phyloP scores from a whole-genome alignment of 2,113 vertebrate genomes.

The Pygoscelis antarcticus region DNA sequence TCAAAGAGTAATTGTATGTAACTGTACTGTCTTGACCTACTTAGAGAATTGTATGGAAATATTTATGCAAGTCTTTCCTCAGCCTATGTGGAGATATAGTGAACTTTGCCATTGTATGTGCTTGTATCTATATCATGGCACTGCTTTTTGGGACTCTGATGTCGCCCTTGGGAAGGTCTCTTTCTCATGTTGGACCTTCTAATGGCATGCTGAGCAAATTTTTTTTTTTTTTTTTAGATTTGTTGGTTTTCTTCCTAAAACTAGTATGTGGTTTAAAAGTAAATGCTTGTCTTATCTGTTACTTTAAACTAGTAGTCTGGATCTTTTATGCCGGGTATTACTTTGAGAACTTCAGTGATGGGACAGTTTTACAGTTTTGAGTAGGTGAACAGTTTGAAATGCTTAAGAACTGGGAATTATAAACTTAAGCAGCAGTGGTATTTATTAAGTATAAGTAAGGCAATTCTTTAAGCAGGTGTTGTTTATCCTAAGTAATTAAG shows the following conservation, averaged over 20 bases:
- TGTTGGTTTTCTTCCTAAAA: background rate
- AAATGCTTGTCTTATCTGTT: background rate
- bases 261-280: background rate
- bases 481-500: background rate
- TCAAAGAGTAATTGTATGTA: background rate
- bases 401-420: background rate
- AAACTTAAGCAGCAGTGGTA: background rate
- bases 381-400: background rate
- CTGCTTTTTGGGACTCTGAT: background rate
- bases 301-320: background rate
- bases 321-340: background rate
- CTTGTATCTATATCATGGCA: rapidly evolving
- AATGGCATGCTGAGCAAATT: background rate
- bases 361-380: background rate
- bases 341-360: background rate
- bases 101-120: background rate
- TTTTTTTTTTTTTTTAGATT: background rate
- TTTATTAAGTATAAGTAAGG: background rate
- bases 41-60: background rate
- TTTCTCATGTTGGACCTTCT: background rate
- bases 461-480: background rate
- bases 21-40: background rate
- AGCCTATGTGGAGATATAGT: rapidly evolving
- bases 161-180: background rate
- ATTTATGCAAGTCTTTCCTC: background rate